Base-by-base conservation (phyloP, 2,888 invertebrate genomes). In the Trichogramma dendrolimi region DNA sequence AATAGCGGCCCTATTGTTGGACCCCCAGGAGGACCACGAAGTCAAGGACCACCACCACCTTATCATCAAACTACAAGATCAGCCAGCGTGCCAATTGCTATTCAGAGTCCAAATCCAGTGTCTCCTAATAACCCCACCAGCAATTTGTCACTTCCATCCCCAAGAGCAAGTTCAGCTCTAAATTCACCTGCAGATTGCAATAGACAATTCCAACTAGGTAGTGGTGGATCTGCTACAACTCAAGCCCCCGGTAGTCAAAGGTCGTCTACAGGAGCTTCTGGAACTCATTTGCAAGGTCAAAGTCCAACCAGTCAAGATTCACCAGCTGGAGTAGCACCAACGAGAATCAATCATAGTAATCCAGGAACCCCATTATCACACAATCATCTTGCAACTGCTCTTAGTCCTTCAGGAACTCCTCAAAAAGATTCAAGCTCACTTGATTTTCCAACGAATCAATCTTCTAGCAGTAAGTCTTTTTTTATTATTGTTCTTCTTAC, bases 41-140 rank as follows among this genome's bases (percentile, higher is more conserved):
- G 84, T 68, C 89, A 89, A 79, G 89, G 89, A 5, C 90, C 90
- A n/a, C 90, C 90, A 27, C 90, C 90, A 10, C 89, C 89, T 47
- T 88, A 88, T 78, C 89, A 89, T 77, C 88, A 87, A 74, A 87
- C 88, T 39, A 87, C 86, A 61, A 82, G 89, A 64, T 88, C 88
- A 60, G 87, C 88, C 44, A 89, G 88, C 70, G 88, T 88, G 67
- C 88, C 88, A 50, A 88, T 88, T 67, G 87, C 89, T 47, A 84
- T 87, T 71, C 87, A 88, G 73, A 89, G 88, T 71, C 88, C 89
- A 8, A 88, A 86, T 77, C 89, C 89, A 1, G 83, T 85, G 52
- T 89, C 89, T 68, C 88, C 89, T 2, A 87, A 87, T 69, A 88
- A 88, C 74, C 86, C 87, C 52, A 86, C 87, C 58, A 86, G 86